Conservation (phyloP, 2,797 vertebrate species). For the Rhinoraja longicauda region DNA sequence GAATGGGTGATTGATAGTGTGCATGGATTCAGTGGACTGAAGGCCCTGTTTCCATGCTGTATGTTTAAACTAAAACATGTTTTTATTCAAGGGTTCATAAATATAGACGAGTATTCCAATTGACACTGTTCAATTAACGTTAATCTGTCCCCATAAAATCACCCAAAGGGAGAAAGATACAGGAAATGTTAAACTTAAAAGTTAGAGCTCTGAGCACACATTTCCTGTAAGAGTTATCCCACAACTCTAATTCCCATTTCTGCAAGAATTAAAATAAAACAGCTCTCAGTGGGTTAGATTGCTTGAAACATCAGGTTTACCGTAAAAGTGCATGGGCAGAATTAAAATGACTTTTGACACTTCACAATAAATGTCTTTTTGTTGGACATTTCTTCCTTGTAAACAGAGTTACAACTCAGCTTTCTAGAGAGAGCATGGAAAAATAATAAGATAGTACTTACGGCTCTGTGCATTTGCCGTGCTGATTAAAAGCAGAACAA, state of each 20-base stretch:
- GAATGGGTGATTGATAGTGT: no score
- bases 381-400: background rate
- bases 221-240: background rate
- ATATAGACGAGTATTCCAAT: background rate
- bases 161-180: background rate
- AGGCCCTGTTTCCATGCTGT: no score
- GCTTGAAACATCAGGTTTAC: background rate
- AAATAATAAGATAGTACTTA: background rate
- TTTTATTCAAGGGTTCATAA: background rate
- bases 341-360: background rate
- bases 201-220: no score
- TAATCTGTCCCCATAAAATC: background rate
- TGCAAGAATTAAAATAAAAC: background rate
- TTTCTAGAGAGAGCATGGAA: background rate
- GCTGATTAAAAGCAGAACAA: background rate
- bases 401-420: background rate
- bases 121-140: background rate
- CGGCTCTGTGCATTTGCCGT: background rate
- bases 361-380: background rate
- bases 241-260: background rate
- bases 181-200: no score
- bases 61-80: no score
- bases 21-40: no score
- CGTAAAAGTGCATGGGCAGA: background rate
- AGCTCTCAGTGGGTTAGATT: background rate